These are phyloP conservation scores for Drosophila eohydei DNA, from an alignment of 2,888 invertebrate genomes.

Conservation along the genomic window DNA sequence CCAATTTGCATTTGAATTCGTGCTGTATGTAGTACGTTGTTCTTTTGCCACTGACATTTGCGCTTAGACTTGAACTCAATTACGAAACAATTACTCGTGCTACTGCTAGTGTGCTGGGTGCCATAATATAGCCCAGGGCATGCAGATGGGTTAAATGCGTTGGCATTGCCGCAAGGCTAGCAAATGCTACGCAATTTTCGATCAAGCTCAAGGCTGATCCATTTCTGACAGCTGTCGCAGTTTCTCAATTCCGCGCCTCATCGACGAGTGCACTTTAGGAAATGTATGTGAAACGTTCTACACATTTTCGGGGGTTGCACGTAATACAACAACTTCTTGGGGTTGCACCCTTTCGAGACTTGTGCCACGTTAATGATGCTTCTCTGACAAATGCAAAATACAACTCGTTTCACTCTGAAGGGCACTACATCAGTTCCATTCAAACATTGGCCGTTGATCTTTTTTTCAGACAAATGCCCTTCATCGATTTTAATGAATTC, in stretches of 20 bases:
- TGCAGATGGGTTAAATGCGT: slow-evolving; percentile 65
- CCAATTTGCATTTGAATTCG: slow-evolving; percentile 68
- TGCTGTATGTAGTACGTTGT: slow-evolving; percentile 2
- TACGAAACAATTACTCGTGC: slow-evolving; percentile 61
- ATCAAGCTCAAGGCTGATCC: slow-evolving; percentile 29
- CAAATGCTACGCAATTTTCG: slow-evolving; percentile 42
- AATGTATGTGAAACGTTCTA: slow-evolving; percentile 31
- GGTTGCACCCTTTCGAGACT: slow-evolving; percentile 56
- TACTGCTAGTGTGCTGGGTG: background rate
- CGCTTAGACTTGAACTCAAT: slow-evolving; percentile 64
- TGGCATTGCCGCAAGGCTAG: slow-evolving; percentile 47
- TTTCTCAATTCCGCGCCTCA: slow-evolving; percentile 52
- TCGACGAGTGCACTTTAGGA: slow-evolving; percentile 68
- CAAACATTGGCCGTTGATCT: slow-evolving; percentile 49
- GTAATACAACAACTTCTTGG: slow-evolving; percentile 27
- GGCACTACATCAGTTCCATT: slow-evolving; percentile 40
- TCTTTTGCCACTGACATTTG: slow-evolving; percentile 48
- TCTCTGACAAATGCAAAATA: slow-evolving; percentile 58
- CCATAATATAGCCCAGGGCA: slow-evolving; percentile 29
- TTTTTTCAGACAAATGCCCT: slow-evolving; percentile 37
- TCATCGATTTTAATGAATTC: slow-evolving; percentile 35
- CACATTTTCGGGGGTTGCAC: slow-evolving; percentile 52
- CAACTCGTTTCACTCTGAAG: slow-evolving; percentile 62
- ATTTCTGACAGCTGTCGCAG: slow-evolving; percentile 70
- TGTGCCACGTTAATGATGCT: slow-evolving; percentile 71